A percentile compares a stretch with the other conserved stretches of the same genome.
phyloP scores from a whole-genome alignment of 2,113 vertebrate genomes.

The Scartelaos histophorus region DNA sequence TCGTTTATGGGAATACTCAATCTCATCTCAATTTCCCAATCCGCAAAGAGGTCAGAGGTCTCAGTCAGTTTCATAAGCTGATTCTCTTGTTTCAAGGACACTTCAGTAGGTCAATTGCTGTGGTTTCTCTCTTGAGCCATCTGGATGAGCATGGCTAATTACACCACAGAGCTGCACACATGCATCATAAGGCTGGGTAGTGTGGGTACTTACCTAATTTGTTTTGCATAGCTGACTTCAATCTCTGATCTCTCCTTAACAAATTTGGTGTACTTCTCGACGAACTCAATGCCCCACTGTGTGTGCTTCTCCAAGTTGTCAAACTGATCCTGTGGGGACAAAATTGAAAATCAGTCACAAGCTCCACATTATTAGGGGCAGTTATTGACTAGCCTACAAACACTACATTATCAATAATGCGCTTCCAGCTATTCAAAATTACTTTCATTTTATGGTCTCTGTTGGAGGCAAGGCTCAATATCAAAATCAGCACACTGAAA shows the following conservation, averaged over 20 bases:
- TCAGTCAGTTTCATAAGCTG: constrained; percentile 18
- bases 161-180: neutral
- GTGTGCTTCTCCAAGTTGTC: constrained; percentile 97
- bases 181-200: neutral
- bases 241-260: constrained; percentile 95
- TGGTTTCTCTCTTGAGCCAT: constrained; percentile 13
- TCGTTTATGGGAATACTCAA: neutral
- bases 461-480: neutral
- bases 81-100: constrained; percentile 44
- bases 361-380: neutral
- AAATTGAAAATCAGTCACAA: neutral
- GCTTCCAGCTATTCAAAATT: constrained; percentile 1
- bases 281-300: constrained; percentile 92
- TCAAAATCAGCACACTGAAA: neutral
- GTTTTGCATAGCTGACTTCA: constrained; percentile 96
- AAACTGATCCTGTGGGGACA: constrained; percentile 89
- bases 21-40: constrained; percentile 8
- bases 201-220: constrained; percentile 87
- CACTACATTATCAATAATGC: neutral
- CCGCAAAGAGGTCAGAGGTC: constrained; percentile 41
- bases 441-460: neutral
- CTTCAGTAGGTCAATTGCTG: constrained; percentile 31
- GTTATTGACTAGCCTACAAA: constrained; percentile 5
- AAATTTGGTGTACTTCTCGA: constrained; percentile 96
- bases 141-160: constrained; percentile 2